A percentile compares a stretch with the other conserved stretches of the same genome.
Conservation (phyloP, 2,888 invertebrate species). For the Patella caerulea region DNA sequence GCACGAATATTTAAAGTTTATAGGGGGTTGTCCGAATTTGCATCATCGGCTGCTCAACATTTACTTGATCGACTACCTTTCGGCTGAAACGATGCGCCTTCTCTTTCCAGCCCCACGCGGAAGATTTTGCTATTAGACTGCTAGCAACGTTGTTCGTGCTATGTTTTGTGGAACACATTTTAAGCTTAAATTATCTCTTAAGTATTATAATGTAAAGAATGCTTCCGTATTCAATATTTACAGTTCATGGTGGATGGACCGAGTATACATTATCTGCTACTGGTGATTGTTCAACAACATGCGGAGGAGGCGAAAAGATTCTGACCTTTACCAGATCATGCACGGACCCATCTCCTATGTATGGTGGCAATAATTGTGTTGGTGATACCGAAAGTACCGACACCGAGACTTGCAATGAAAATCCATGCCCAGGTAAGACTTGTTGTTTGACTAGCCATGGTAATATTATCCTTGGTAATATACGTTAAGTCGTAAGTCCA, state of each 20-base stretch:
- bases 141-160: no score
- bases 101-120: neutral
- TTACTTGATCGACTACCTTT: no score
- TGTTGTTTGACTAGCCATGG: neutral
- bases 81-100: neutral
- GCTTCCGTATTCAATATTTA: neutral
- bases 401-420: slow-evolving; percentile 20
- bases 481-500: no score
- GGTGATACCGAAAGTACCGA: slow-evolving; percentile 12
- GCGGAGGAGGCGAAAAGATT: slow-evolving; percentile 27
- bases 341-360: slow-evolving; percentile 29
- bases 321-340: slow-evolving; percentile 22
- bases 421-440: slow-evolving; percentile 31
- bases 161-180: neutral
- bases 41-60: no score
- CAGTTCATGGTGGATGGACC: slow-evolving; percentile 33
- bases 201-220: neutral
- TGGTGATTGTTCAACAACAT: slow-evolving; percentile 22
- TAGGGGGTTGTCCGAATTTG: no score
- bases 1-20: no score
- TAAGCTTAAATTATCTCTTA: neutral
- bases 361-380: slow-evolving; percentile 23
- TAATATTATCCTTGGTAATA: no score
- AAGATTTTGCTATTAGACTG: neutral
- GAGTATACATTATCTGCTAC: slow-evolving; percentile 13